phyloP scores from a whole-genome alignment of 1,140 invertebrate genomes.

The Nasonia vitripennis region DNA sequence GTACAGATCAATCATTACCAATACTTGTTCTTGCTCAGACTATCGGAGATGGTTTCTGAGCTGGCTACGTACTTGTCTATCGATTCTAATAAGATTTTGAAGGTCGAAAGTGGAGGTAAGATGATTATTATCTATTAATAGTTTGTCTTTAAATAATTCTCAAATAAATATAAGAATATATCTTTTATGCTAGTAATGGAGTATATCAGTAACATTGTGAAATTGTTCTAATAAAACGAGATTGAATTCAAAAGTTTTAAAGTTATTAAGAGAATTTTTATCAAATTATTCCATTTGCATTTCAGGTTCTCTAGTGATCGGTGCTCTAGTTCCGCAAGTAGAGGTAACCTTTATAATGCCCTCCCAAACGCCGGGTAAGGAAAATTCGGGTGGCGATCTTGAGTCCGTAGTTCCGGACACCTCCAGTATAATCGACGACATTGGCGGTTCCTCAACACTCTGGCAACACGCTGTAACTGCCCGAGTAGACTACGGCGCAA shows the following conservation, averaged over 20 bases:
- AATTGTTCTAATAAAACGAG: too few species aligned
- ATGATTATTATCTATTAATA: not conserved
- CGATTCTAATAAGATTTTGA: conserved; percentile 84
- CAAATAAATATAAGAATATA: too few species aligned
- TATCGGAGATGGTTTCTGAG: conserved; percentile 88
- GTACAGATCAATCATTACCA: conserved; percentile 95
- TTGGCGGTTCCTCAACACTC: conserved; percentile 63
- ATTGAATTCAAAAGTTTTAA: too few species aligned
- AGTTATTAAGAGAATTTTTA: too few species aligned
- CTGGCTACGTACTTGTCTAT: conserved; percentile 86
- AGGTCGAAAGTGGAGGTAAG: conserved; percentile 70
- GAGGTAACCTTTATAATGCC: conserved; percentile 93
- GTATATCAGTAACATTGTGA: too few species aligned
- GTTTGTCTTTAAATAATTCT: too few species aligned
- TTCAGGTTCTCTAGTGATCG: conserved; percentile 80
- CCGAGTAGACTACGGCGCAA: conserved; percentile 64
- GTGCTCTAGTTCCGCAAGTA: conserved; percentile 87
- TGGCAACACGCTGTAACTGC: conserved; percentile 59
- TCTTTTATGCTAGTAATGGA: too few species aligned
- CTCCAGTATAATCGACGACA: conserved; percentile 86
- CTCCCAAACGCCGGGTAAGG: conserved; percentile 85
- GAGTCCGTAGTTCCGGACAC: conserved; percentile 89
- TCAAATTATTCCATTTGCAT: not conserved
- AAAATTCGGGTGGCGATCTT: conserved; percentile 86
- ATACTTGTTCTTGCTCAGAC: conserved; percentile 89